Conservation (phyloP, 1,140 invertebrate genomes). For the Bicyclus anynana region DNA sequence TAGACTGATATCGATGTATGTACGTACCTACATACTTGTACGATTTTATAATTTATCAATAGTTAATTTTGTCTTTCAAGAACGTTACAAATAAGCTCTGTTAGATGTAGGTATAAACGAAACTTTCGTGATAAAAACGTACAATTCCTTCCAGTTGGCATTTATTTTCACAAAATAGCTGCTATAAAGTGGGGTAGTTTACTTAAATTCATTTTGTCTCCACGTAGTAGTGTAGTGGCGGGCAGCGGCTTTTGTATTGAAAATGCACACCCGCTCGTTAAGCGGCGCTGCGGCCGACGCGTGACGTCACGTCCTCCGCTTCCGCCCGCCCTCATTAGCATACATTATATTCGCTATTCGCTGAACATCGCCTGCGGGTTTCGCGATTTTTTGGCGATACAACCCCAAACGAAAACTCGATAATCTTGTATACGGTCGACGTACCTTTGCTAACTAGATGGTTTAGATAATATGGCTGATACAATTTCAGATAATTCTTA, state of each 20-base stretch:
- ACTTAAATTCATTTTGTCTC: constrained; percentile 20
- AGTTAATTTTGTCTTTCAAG: too few relatives aligned
- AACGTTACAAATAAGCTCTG: too few relatives aligned
- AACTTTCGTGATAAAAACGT: too few relatives aligned
- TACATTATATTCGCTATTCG: constrained; percentile 74
- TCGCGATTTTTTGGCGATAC: constrained; percentile 15
- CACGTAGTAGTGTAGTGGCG: constrained; percentile 23
- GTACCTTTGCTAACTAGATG: neutral
- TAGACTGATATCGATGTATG: too few relatives aligned
- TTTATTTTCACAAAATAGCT: neutral
- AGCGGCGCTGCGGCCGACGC: constrained; percentile 66
- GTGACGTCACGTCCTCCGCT: constrained; percentile 69
- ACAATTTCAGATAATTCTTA: too few relatives aligned
- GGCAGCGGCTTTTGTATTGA: constrained; percentile 53
- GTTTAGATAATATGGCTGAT: neutral
- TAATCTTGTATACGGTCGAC: neutral
- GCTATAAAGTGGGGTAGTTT: constrained; percentile 9
- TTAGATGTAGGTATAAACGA: too few relatives aligned
- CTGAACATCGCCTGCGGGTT: constrained; percentile 56
- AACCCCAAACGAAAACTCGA: constrained; percentile 6
- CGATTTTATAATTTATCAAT: too few relatives aligned
- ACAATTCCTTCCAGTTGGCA: neutral
- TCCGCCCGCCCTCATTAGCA: constrained; percentile 70
- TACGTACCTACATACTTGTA: too few relatives aligned
- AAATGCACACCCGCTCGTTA: constrained; percentile 73